These are phyloP conservation scores for Fistularia commersonii DNA, from an alignment of 2,797 vertebrate species.

Conservation along the genomic window DNA sequence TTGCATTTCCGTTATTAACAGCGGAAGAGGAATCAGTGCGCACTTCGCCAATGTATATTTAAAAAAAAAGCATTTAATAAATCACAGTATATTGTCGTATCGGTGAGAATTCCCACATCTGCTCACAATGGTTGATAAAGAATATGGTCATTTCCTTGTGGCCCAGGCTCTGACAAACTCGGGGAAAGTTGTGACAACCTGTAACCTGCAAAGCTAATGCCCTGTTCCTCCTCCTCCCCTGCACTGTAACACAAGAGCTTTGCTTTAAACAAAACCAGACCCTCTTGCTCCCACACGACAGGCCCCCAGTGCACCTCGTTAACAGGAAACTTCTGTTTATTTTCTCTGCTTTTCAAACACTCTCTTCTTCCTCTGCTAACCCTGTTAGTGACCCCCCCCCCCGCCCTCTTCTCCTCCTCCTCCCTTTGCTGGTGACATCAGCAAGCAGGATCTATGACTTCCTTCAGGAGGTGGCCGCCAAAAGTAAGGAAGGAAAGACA, in stretches of 20 bases:
- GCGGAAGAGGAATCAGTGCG: too few relatives aligned
- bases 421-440: constrained; percentile 51
- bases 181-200: constrained; percentile 53
- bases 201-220: constrained; percentile 47
- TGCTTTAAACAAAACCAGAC: constrained; percentile 74
- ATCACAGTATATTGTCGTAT: constrained; percentile 4
- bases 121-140: constrained; percentile 23
- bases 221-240: constrained; percentile 12
- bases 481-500: constrained; percentile 53
- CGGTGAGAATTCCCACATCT: constrained; percentile 23
- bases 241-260: constrained; percentile 53
- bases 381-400: constrained; percentile 40
- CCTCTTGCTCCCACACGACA: constrained; percentile 57
- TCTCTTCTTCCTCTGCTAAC: constrained; percentile 68
- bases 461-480: constrained; percentile 60
- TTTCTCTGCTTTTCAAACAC: constrained; percentile 72
- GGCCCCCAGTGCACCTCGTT: constrained; percentile 66
- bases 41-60: too few relatives aligned
- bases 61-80: too few relatives aligned
- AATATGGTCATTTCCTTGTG: constrained; percentile 24
- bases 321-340: constrained; percentile 82
- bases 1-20: too few relatives aligned
- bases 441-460: constrained; percentile 69
- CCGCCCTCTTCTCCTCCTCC: background rate
- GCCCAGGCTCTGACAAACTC: constrained; percentile 31